A percentile compares a stretch with the other conserved stretches of the same genome.
Conservation (phyloP, 1,140 invertebrate species). For the Psilanteris sp. region DNA sequence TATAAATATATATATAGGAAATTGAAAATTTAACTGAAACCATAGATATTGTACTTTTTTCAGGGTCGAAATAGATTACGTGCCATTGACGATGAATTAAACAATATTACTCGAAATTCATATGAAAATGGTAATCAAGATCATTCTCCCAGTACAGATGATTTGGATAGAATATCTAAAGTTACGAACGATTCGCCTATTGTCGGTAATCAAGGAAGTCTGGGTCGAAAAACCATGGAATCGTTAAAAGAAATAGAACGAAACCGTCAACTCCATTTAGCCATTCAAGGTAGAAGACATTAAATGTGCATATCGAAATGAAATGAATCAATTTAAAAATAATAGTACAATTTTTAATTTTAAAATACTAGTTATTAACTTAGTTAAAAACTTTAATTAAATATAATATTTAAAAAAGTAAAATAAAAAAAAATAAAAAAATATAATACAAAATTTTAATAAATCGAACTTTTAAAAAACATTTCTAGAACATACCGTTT, state of each 20-base stretch:
- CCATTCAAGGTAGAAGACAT: constrained; percentile 96
- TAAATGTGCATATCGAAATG: too few relatives aligned
- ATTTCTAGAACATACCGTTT: too few relatives aligned
- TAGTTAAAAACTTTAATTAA: too few relatives aligned
- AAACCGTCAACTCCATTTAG: constrained; percentile 91
- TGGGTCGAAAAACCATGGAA: constrained; percentile 91
- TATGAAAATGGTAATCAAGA: constrained; percentile 80
- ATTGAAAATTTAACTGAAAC: background rate
- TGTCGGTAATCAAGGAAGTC: constrained; percentile 83
- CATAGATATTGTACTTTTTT: background rate
- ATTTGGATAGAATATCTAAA: constrained; percentile 91
- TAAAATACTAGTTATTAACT: too few relatives aligned
- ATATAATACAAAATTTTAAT: too few relatives aligned
- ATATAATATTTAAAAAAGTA: too few relatives aligned
- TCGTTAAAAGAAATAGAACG: constrained; percentile 94
- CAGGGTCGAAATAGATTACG: constrained; percentile 81
- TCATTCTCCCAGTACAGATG: constrained; percentile 87
- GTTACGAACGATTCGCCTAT: constrained; percentile 90
- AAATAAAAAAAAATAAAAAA: too few relatives aligned
- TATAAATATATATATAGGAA: background rate
- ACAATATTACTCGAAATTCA: constrained; percentile 80
- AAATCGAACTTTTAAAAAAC: too few relatives aligned
- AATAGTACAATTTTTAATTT: too few relatives aligned
- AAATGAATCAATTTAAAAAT: too few relatives aligned
- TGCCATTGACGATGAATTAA: constrained; percentile 82